These are phyloP conservation scores for Hemicordylus capensis DNA, from an alignment of 2,113 vertebrate species.

Conservation along the genomic window DNA sequence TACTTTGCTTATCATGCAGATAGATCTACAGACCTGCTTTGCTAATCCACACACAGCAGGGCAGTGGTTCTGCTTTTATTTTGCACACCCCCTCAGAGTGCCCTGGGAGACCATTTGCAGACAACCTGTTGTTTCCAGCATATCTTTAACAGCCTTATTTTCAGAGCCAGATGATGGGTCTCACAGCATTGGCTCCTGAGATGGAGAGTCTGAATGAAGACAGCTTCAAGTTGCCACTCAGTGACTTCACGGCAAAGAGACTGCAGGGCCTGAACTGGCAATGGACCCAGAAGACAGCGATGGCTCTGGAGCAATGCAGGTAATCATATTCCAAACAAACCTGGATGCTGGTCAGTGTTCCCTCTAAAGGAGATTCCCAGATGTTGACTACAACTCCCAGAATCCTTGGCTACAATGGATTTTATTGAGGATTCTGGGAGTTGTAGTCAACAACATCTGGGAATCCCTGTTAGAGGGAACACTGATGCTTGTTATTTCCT, in stretches of 20 bases:
- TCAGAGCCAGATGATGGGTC: constrained; percentile 79
- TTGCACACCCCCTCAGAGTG: not conserved
- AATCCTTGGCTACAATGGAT: no score
- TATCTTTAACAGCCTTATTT: not conserved
- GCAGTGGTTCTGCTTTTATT: not conserved
- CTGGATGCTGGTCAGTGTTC: no score
- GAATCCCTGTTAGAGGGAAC: no score
- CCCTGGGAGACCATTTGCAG: not conserved
- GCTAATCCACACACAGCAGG: no score
- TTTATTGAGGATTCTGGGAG: no score
- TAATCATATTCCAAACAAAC: constrained; percentile 45
- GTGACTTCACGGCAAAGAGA: constrained; percentile 74
- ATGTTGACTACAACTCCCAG: no score
- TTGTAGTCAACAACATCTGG: no score
- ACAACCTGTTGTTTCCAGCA: not conserved
- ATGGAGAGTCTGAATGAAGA: constrained; percentile 87
- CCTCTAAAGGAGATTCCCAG: no score
- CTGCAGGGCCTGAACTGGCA: constrained; percentile 80
- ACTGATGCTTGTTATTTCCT: no score
- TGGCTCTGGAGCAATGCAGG: constrained; percentile 86
- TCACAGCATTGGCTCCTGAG: constrained; percentile 79
- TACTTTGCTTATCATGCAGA: not conserved
- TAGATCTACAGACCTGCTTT: not conserved
- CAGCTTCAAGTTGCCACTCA: constrained; percentile 80
- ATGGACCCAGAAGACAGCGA: constrained; percentile 79